Percentiles rank a stretch among this genome's conserved stretches.
These are phyloP conservation scores for Heliconius hewitsoni DNA, from an alignment of 1,140 invertebrate species.

Conservation along the genomic window DNA sequence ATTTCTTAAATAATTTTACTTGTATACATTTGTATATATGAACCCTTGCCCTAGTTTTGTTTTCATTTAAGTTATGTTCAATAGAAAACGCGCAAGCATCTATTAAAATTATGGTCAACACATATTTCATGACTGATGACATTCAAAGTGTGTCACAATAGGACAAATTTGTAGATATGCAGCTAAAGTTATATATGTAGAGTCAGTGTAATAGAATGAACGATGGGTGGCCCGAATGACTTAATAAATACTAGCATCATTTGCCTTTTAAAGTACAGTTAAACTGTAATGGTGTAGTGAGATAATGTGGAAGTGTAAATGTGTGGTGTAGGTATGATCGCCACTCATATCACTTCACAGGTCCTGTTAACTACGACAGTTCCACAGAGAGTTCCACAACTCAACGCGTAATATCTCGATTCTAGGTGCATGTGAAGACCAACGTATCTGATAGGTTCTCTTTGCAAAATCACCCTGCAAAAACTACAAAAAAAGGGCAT, in stretches of 20 bases:
- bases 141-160: neutral
- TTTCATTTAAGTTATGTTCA: neutral
- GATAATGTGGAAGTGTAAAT: neutral
- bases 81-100: neutral
- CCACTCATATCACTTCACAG: neutral
- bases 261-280: conserved; percentile 2
- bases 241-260: conserved; percentile 6
- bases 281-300: neutral
- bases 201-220: neutral
- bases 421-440: neutral
- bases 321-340: neutral
- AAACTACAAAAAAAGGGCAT: no score
- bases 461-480: no score
- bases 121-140: conserved; percentile 1
- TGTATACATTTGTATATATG: neutral
- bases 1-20: neutral
- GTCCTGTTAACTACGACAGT: neutral
- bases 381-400: neutral
- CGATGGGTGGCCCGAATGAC: conserved; percentile 6
- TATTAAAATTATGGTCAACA: neutral
- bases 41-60: neutral
- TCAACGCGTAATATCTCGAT: neutral
- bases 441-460: no score
- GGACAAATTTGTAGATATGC: neutral
- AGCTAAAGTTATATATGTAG: neutral